Evolutionary conservation across 1,140 invertebrate genomes (phyloP), one percentile per base, ranked within the genome.

Genomic region (Asbolus verrucosus): DNA sequence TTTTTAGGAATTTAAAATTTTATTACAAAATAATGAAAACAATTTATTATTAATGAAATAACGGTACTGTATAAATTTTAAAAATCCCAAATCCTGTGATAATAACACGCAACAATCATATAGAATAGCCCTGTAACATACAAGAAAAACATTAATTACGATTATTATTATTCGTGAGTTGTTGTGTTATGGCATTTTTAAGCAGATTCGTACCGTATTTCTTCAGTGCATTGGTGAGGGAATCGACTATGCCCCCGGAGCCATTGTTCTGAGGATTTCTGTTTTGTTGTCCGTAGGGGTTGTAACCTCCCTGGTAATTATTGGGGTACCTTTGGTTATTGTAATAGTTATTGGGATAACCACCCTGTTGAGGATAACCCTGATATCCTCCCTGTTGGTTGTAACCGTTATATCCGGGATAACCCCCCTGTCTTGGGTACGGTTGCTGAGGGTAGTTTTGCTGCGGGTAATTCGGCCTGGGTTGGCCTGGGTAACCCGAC

Each of bases 91-190:
- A 50, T 73, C 65, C 68, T 70, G 39, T 69, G 54, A 70, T 70
- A 65, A 62, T 54, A 73, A 67, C 63, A 70, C 54, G 54, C 61
- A 67, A 67, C 13, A 39, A 70, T 14, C 36, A 67, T 33, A 67
- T 69, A 74, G 69, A 74, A 74, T 74, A 74, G 71, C 73, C 73
- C 73, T 74, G 73, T 41, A 74, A 74, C 69, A 54, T 60, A 71
- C 41, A 68, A n/a, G n/a, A n/a, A 39, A 38, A 41, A 27, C 6
- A 67, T 65, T 66, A 50, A 61, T 60, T 60, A 59, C 41, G 38
- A 41, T 36, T 69, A 62, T 46, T 36, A 11, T 9, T 14, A 43
- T 9, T n/a, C 2, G 65, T 30, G n/a, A 36, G 41, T 30, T 67
- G 16, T 24, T 67, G 50, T 1, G 41, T 14, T 67, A 75, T 54